Evolutionary conservation across 2,113 vertebrate species (phyloP).

Genomic region (Rhadina sibilatrix): DNA sequence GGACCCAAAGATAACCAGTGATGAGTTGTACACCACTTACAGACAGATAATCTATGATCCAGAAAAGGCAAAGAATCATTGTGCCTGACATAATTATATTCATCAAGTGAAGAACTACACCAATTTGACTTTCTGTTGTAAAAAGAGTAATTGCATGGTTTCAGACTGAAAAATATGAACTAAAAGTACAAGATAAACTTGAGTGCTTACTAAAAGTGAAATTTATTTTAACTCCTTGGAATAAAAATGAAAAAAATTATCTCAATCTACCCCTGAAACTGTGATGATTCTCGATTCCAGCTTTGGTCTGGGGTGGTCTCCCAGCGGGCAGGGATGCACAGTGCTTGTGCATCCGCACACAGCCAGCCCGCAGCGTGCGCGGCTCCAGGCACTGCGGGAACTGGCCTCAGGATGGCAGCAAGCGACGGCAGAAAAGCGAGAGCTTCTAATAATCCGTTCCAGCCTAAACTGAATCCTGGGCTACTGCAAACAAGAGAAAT

Average conservation of each 20-base stretch:
- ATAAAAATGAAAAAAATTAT: background rate
- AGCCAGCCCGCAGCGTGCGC: fast-evolving
- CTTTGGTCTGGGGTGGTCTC: background rate
- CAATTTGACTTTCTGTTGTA: background rate
- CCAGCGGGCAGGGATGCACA: background rate
- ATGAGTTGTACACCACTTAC: background rate
- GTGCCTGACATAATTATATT: background rate
- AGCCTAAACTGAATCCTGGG: background rate
- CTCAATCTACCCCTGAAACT: background rate
- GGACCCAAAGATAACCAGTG: background rate
- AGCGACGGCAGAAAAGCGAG: background rate
- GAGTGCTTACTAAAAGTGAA: background rate
- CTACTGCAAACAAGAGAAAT: background rate
- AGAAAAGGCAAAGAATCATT: background rate
- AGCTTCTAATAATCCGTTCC: background rate
- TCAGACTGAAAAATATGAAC: background rate
- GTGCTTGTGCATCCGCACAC: fast-evolving
- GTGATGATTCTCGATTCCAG: background rate
- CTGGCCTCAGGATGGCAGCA: slow-evolving; percentile 73
- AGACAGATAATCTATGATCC: background rate
- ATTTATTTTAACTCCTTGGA: background rate
- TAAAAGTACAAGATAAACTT: background rate
- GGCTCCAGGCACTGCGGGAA: background rate
- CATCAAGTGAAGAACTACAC: background rate
- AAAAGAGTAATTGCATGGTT: background rate